Percentiles rank a stretch among this genome's conserved stretches.
These are phyloP conservation scores for Aproaerema taeniolella DNA, from an alignment of 2,888 invertebrate genomes.

Conservation along the genomic window DNA sequence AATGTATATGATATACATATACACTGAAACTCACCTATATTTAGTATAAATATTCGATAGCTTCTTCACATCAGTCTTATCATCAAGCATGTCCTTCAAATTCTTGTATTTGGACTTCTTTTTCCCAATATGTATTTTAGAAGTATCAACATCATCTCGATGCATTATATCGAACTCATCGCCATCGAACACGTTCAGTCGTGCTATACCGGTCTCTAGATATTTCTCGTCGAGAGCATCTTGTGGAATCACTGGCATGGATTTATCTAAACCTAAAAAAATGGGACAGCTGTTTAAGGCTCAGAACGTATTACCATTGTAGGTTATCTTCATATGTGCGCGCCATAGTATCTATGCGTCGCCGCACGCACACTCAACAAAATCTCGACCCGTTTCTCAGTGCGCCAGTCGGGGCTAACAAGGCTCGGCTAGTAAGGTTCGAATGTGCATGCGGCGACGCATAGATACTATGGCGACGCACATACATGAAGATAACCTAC, in stretches of 20 bases:
- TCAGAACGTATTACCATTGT: too few relatives aligned
- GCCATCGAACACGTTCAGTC: conserved; percentile 85
- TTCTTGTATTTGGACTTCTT: conserved; percentile 79
- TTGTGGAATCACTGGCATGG: conserved; percentile 80
- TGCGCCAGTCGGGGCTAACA: too few relatives aligned
- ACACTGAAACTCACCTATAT: conserved; percentile 72
- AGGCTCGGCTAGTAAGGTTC: too few relatives aligned
- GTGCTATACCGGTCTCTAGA: conserved; percentile 73
- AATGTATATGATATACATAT: too few relatives aligned
- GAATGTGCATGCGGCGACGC: too few relatives aligned
- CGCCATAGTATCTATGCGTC: too few relatives aligned
- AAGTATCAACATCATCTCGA: conserved; percentile 70
- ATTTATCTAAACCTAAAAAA: conserved; percentile 60
- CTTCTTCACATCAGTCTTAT: conserved; percentile 78
- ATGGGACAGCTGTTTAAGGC: too few relatives aligned
- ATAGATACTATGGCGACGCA: too few relatives aligned
- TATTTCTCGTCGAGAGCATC: conserved; percentile 75
- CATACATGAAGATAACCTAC: too few relatives aligned
- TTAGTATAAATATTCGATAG: conserved; percentile 76
- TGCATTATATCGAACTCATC: conserved; percentile 88
- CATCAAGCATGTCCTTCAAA: conserved; percentile 81
- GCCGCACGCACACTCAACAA: too few relatives aligned
- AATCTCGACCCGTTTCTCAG: too few relatives aligned
- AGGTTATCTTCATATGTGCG: too few relatives aligned
- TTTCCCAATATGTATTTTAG: conserved; percentile 72